Percentiles rank a stretch among this genome's conserved stretches.
These are phyloP conservation scores for Gibbula magus DNA, from an alignment of 2,888 invertebrate genomes.

Conservation along the genomic window DNA sequence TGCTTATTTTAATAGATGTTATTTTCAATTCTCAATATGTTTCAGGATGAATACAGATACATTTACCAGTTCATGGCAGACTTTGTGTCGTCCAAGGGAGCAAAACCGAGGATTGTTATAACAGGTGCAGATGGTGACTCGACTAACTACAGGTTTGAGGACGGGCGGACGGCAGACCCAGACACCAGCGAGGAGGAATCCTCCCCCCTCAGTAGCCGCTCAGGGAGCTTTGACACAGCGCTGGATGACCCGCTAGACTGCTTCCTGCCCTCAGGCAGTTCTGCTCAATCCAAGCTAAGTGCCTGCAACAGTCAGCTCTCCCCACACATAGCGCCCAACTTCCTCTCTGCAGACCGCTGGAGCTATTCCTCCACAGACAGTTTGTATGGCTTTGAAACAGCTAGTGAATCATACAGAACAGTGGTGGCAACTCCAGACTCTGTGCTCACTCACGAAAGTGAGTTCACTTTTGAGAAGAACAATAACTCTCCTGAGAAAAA, in stretches of 20 bases:
- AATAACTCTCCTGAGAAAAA: slow-evolving; percentile 10
- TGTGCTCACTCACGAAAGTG: background rate
- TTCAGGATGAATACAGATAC: slow-evolving; percentile 71
- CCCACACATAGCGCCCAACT: slow-evolving; percentile 27
- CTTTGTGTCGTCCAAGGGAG: slow-evolving; percentile 52
- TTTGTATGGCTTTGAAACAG: slow-evolving; percentile 13
- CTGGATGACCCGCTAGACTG: slow-evolving; percentile 35
- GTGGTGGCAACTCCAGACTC: background rate
- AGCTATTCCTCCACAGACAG: slow-evolving; percentile 32
- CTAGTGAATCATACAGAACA: background rate
- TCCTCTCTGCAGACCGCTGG: slow-evolving; percentile 19
- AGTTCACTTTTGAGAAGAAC: slow-evolving; percentile 15
- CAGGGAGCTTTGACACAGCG: slow-evolving; percentile 47
- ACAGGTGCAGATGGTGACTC: slow-evolving; percentile 55
- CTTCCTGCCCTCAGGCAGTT: slow-evolving; percentile 35
- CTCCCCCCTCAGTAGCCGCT: slow-evolving; percentile 42
- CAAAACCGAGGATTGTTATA: slow-evolving; percentile 58
- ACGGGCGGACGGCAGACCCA: background rate
- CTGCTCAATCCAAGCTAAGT: slow-evolving; percentile 33
- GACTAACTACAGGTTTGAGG: slow-evolving; percentile 6
- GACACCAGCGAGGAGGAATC: slow-evolving; percentile 21
- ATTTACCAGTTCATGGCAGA: slow-evolving; percentile 71
- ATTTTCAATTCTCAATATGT: slow-evolving; percentile 22
- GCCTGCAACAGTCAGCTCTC: slow-evolving; percentile 30
- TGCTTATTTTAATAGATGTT: background rate